Evolutionary conservation across 2,888 invertebrate species (phyloP).

Genomic region (Phoronis australis): DNA sequence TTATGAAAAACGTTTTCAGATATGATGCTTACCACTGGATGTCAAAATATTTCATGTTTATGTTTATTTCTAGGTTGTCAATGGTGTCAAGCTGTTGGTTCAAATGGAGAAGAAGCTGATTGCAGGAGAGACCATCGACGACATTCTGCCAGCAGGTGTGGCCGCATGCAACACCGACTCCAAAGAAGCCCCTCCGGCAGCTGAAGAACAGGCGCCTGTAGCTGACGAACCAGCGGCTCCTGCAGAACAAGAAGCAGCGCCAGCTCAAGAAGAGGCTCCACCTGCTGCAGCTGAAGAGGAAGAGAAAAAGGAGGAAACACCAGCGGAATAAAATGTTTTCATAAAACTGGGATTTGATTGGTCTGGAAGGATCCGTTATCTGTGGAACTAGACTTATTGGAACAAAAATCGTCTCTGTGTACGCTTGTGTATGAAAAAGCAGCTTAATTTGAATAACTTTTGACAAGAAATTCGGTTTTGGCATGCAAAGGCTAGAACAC

Average conservation of each 20-base stretch:
- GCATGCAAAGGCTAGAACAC: no score
- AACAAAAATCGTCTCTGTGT: no score
- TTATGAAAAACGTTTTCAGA: no score
- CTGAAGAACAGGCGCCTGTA: not conserved
- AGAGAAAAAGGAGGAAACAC: not conserved
- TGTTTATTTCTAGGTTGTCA: no score
- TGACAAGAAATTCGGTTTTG: not conserved
- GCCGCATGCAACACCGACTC: no score
- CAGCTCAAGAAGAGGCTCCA: not conserved
- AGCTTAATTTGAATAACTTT: no score
- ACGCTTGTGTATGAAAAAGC: no score
- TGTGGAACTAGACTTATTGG: no score
- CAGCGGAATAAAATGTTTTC: not conserved
- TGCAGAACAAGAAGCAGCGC: not conserved
- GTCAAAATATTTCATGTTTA: no score
- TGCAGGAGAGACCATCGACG: not conserved
- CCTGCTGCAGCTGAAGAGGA: not conserved
- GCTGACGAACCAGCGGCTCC: not conserved
- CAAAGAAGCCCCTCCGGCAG: not conserved
- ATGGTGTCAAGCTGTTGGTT: slow-evolving; percentile 16
- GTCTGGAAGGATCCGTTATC: no score
- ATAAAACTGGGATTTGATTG: no score
- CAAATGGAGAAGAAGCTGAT: not conserved
- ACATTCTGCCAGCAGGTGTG: not conserved
- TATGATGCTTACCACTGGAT: no score